These are phyloP conservation scores for Nysson spinosus DNA, from an alignment of 2,888 invertebrate genomes.

Conservation along the genomic window DNA sequence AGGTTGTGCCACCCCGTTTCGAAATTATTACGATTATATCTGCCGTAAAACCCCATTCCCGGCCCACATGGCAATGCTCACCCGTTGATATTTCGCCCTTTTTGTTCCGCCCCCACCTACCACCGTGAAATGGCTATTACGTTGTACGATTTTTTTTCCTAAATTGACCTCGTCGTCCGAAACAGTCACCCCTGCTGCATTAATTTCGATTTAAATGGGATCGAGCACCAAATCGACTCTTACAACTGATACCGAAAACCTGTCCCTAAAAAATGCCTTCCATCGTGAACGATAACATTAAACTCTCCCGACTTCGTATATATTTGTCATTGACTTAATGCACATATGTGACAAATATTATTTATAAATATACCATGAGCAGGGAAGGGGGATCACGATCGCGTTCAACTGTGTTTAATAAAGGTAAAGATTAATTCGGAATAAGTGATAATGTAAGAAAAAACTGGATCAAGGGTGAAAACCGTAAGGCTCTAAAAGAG, in stretches of 20 bases:
- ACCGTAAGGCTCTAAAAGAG: background rate
- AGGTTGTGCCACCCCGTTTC: slow-evolving; percentile 29
- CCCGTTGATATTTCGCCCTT: slow-evolving; percentile 64
- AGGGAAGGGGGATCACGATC: too few species aligned
- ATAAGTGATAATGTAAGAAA: too few species aligned
- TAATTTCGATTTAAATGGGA: slow-evolving; percentile 58
- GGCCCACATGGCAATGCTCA: slow-evolving; percentile 62
- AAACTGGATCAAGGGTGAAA: too few species aligned
- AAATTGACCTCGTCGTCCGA: slow-evolving; percentile 52
- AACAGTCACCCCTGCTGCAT: slow-evolving; percentile 37
- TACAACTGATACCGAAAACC: slow-evolving; percentile 26
- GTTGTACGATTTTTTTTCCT: slow-evolving; percentile 66
- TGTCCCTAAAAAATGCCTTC: too few species aligned
- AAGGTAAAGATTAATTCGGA: too few species aligned
- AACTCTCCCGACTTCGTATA: too few species aligned
- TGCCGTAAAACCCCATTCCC: slow-evolving; percentile 64
- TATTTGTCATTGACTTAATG: too few species aligned
- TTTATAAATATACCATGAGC: too few species aligned
- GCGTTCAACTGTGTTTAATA: too few species aligned
- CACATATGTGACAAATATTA: too few species aligned
- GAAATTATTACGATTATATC: slow-evolving; percentile 71
- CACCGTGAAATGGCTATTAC: slow-evolving; percentile 72
- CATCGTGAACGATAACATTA: too few species aligned
- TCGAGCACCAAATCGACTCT: slow-evolving; percentile 22
- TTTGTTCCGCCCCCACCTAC: slow-evolving; percentile 58